phyloP scores from a whole-genome alignment of 2,888 invertebrate genomes.

The Gnatocerus cornutus region DNA sequence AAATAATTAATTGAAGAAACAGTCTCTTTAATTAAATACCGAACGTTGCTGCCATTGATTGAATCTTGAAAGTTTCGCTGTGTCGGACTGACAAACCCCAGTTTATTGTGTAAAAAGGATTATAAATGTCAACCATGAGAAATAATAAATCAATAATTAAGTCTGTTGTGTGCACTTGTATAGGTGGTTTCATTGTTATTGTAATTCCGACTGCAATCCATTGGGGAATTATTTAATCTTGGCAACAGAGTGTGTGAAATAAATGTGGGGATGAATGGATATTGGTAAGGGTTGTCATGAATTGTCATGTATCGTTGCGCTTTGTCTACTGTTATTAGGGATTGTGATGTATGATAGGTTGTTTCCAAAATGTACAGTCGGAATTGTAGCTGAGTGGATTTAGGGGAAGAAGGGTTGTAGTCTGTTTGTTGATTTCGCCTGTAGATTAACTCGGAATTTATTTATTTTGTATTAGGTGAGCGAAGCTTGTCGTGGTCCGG shows the following conservation, averaged over 20 bases:
- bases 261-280: conserved; percentile 25
- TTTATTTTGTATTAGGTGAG: conserved; percentile 39
- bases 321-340: conserved; percentile 40
- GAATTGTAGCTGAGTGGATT: conserved; percentile 23
- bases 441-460: conserved; percentile 39
- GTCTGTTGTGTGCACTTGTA: conserved; percentile 17
- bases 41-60: conserved; percentile 22
- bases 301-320: conserved; percentile 40
- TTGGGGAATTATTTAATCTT: conserved; percentile 31
- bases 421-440: conserved; percentile 30
- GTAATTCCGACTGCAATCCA: conserved; percentile 26
- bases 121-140: conserved; percentile 24
- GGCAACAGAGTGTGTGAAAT: conserved; percentile 31
- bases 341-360: conserved; percentile 37
- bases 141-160: conserved; percentile 38
- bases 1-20: conserved; percentile 33
- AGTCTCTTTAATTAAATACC: conserved; percentile 20
- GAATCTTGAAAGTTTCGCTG: conserved; percentile 10
- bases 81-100: conserved; percentile 16
- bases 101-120: conserved; percentile 27
- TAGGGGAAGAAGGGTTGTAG: conserved; percentile 25
- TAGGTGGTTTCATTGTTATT: conserved; percentile 27
- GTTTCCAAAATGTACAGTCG: conserved; percentile 32
- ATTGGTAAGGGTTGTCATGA: conserved; percentile 31
- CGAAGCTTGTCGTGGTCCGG: conserved; percentile 19